These are phyloP conservation scores for Saxidomus purpurata DNA, from an alignment of 1,140 invertebrate genomes.

Conservation along the genomic window DNA sequence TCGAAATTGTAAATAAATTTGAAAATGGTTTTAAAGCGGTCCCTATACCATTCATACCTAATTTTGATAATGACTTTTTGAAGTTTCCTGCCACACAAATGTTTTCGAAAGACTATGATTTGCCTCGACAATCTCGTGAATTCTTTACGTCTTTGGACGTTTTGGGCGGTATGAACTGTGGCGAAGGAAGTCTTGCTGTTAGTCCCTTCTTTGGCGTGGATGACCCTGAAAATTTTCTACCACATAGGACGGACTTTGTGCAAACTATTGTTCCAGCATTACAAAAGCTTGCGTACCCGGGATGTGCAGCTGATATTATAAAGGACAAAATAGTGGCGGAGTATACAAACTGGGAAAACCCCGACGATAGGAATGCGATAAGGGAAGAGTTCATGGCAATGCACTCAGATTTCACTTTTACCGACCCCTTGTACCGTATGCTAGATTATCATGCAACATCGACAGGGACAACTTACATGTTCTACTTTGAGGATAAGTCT, in stretches of 20 bases:
- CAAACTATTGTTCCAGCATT: neutral
- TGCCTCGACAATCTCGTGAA: neutral
- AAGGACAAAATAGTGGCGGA: neutral
- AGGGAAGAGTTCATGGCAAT: constrained; percentile 8
- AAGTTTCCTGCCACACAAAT: neutral
- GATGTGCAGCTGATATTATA: neutral
- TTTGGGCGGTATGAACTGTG: constrained; percentile 51
- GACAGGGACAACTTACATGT: neutral
- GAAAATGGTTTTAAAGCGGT: neutral
- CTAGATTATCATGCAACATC: neutral
- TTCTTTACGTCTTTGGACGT: constrained; percentile 61
- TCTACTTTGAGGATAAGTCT: constrained; percentile 1
- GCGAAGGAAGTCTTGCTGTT: constrained; percentile 37
- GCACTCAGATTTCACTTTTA: constrained; percentile 7
- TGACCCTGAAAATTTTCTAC: neutral
- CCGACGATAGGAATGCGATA: neutral
- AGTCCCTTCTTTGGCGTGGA: neutral
- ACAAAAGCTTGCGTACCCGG: neutral
- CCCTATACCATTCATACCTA: constrained; percentile 13
- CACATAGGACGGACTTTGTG: constrained; percentile 8
- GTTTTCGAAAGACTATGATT: neutral
- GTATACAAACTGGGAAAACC: constrained; percentile 12
- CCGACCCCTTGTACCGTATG: neutral
- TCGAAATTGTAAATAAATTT: neutral
- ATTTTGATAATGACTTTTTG: constrained; percentile 50